These are phyloP conservation scores for Oreochromis grahami DNA, from an alignment of 2,797 vertebrate genomes.

Conservation along the genomic window DNA sequence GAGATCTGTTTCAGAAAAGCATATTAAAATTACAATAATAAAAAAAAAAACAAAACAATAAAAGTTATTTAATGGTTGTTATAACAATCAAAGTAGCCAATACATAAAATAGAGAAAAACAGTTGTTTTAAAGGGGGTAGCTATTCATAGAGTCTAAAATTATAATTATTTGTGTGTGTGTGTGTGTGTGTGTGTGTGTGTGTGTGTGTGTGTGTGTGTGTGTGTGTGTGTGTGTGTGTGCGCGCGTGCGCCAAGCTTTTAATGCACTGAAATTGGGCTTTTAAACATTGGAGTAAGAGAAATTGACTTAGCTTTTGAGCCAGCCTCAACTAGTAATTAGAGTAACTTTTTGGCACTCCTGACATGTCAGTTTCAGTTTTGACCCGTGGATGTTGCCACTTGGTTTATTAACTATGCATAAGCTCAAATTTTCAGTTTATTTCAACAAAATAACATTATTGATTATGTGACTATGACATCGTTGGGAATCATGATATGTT, in stretches of 20 bases:
- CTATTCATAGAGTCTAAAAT: background rate
- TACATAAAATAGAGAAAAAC: background rate
- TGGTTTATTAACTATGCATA: background rate
- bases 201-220: too few relatives aligned
- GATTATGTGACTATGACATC: background rate
- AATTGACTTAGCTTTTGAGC: background rate
- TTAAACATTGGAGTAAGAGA: background rate
- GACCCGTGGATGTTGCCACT: background rate
- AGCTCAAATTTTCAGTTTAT: background rate
- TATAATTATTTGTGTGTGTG: too few relatives aligned
- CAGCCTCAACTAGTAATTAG: background rate
- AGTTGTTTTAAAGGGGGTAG: background rate
- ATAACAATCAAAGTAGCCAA: background rate
- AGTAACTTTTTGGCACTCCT: background rate
- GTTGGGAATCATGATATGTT: fast-evolving
- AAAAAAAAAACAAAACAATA: too few relatives aligned
- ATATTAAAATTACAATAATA: background rate
- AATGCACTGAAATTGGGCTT: background rate
- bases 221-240: too few relatives aligned
- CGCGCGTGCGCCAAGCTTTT: background rate
- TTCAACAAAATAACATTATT: background rate
- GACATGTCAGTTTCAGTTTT: background rate
- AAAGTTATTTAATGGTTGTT: background rate
- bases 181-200: too few relatives aligned
- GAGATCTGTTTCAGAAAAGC: background rate